These are phyloP conservation scores for Cataglyphis altisquamis DNA, from an alignment of 2,888 invertebrate species.

Conservation along the genomic window DNA sequence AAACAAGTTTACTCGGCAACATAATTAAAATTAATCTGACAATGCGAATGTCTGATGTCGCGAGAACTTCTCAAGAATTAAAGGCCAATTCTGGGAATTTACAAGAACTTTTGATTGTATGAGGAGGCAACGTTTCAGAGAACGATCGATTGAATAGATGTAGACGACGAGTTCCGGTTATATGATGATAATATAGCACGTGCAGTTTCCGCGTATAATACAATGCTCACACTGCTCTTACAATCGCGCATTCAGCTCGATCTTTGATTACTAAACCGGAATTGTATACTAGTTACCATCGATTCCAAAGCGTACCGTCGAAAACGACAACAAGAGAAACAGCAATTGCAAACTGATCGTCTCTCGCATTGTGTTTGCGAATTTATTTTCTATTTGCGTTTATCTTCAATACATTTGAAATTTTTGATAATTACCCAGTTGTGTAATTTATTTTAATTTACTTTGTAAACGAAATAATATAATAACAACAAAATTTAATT, in stretches of 20 bases:
- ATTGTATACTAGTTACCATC: background rate
- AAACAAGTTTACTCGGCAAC: constrained; percentile 4
- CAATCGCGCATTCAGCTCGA: constrained; percentile 7
- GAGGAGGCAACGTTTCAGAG: constrained; percentile 38
- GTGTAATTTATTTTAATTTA: background rate
- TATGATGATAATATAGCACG: background rate
- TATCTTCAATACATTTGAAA: background rate
- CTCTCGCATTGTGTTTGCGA: background rate
- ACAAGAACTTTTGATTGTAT: constrained; percentile 48
- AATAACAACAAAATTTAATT: background rate
- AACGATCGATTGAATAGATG: constrained; percentile 29
- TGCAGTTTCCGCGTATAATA: background rate
- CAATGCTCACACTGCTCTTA: background rate
- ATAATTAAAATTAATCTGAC: constrained; percentile 63
- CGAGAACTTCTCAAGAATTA: constrained; percentile 45
- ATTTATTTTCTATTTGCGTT: background rate
- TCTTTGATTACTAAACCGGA: background rate
- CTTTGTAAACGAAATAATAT: background rate
- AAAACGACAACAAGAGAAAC: background rate
- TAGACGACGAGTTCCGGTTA: constrained; percentile 40
- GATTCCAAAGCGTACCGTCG: background rate
- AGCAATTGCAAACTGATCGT: background rate
- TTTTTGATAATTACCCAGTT: background rate
- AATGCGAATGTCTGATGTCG: constrained; percentile 38
- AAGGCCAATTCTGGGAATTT: constrained; percentile 53